phyloP scores from a whole-genome alignment of 2,888 invertebrate species.

The Ceratothoa steindachneri region DNA sequence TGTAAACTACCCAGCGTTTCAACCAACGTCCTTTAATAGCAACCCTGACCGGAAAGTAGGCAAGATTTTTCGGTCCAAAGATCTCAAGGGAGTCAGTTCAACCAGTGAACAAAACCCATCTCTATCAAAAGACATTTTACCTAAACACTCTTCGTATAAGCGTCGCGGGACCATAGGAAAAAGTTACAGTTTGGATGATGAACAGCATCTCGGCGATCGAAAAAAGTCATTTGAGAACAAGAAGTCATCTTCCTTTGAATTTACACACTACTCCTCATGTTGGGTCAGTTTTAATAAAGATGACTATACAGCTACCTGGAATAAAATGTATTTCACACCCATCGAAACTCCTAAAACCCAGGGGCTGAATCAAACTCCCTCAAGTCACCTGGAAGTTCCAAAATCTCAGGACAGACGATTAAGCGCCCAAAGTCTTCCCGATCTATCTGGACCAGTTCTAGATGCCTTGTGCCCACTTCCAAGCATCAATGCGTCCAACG shows the following conservation, averaged over 20 bases:
- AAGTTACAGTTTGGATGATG: neutral
- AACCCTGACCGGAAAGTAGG: neutral
- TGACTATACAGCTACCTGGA: neutral
- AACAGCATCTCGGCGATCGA: neutral
- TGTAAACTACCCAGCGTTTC: neutral
- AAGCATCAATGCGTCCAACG: no score
- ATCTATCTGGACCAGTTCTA: conserved; percentile 34
- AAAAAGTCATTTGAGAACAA: neutral
- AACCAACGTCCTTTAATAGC: neutral
- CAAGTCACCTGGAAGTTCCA: neutral
- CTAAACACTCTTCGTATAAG: neutral
- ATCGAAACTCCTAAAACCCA: neutral
- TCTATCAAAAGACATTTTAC: neutral
- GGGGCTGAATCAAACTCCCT: neutral
- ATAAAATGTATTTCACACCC: neutral
- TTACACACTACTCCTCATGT: neutral
- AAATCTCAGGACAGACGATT: conserved; percentile 22
- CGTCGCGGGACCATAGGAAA: neutral
- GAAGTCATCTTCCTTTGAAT: neutral
- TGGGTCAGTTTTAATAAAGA: neutral
- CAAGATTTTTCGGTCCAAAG: neutral
- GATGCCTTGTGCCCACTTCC: conserved; percentile 33
- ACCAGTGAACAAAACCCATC: neutral
- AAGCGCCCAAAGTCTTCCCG: conserved; percentile 41
- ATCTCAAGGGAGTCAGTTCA: neutral